phyloP scores from a whole-genome alignment of 2,888 invertebrate species.

The Ophion slaviceki region DNA sequence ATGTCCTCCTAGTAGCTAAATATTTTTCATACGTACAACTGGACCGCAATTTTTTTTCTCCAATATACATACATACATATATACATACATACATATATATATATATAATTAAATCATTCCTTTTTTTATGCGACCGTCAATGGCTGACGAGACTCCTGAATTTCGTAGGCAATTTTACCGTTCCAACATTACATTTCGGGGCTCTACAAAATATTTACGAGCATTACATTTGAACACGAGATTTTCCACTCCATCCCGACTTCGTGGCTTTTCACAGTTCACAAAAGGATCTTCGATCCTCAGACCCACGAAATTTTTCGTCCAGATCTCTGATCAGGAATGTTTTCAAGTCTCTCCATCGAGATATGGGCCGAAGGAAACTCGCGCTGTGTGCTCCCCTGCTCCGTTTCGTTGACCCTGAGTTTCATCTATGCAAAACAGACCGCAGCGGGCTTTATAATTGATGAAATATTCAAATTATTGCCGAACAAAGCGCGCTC shows the following conservation, averaged over 20 bases:
- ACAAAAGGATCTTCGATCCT: not conserved
- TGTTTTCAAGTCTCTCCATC: not conserved
- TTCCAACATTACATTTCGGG: not conserved
- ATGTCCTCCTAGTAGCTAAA: too few relatives aligned
- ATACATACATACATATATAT: too few relatives aligned
- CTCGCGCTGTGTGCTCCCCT: not conserved
- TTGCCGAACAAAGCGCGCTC: slow-evolving; percentile 28
- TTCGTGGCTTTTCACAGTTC: not conserved
- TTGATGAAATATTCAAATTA: slow-evolving; percentile 81
- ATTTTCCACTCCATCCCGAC: not conserved
- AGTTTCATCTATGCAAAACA: slow-evolving; percentile 79
- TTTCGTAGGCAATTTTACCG: slow-evolving; percentile 2
- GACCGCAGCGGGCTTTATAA: slow-evolving; percentile 72
- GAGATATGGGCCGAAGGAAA: slow-evolving; percentile 1
- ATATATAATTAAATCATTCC: not conserved
- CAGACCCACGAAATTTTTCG: not conserved
- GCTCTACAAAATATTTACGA: slow-evolving; percentile 20
- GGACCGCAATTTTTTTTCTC: too few relatives aligned
- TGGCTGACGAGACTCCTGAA: not conserved
- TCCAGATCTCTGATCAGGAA: not conserved
- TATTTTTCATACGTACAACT: too few relatives aligned
- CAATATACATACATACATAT: too few relatives aligned
- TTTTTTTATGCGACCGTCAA: slow-evolving; percentile 5
- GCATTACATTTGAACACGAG: not conserved
- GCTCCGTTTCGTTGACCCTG: slow-evolving; percentile 73